Evolutionary conservation across 1,140 invertebrate genomes (phyloP), one percentile per base, ranked within the genome.

Genomic region (Heliconius congener): DNA sequence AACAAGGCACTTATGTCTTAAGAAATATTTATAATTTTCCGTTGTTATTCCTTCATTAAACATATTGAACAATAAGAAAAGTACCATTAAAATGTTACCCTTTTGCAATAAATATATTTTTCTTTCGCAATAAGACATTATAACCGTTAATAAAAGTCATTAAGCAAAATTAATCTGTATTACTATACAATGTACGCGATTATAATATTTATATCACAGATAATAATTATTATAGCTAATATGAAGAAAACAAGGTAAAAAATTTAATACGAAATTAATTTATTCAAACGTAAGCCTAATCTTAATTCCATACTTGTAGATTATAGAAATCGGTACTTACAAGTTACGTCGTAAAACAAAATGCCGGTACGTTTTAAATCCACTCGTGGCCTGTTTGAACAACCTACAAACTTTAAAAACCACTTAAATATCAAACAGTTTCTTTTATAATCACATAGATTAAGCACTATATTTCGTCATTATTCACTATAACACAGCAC

Each of bases 401-500:
- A 81, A 81, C 77, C 77, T 78, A 37, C 72, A 81, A 78, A 78
- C 70, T 78, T 81, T 57, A 13, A 60, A 23, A 80, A 52, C 74
- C 81, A 81, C 71, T 70, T 71, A 46, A 73, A 81, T 52, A 81
- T 34, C 81, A 30, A 66, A 83, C 78, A 74, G 71, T 78, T 72
- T 13, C 34, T 81, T 79, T 46, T 23, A 73, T 80, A 60, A 79
- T 82, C 86, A 87, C 86, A 78, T 66, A 74, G 79, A 76, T 71
- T 70, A 60, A 84, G 76, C 83, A 87, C 83, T 80, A 71, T 84
- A 76, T 71, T 78, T 73, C 55, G 83, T 87, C 83, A 85, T 87
- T 74, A 74, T 83, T 73, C 82, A 86, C 84, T 55, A 70, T 78
- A 82, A 76, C 84, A 89, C 87, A 84, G 75, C 76, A 81, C 82